Evolutionary conservation across 1,140 invertebrate species (phyloP).

Genomic region (Pogonognathellus flavescens): DNA sequence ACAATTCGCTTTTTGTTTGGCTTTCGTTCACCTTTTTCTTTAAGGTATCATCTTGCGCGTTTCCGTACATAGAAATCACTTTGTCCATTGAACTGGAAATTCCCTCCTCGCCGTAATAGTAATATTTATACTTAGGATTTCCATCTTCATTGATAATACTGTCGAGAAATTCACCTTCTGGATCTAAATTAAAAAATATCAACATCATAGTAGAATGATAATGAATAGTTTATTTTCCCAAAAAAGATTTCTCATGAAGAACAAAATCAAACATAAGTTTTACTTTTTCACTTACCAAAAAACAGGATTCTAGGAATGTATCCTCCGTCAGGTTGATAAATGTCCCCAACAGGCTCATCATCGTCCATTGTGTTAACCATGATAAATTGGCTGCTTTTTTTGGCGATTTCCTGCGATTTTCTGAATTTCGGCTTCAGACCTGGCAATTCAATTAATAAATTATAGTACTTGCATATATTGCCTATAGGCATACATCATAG

Average conservation of each 20-base stretch:
- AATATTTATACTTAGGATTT: constrained; percentile 75
- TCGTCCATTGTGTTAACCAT: constrained; percentile 76
- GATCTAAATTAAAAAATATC: constrained; percentile 68
- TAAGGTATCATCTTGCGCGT: background rate
- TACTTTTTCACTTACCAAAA: constrained; percentile 68
- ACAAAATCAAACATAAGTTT: background rate
- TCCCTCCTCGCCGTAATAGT: constrained; percentile 73
- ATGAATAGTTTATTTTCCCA: no score
- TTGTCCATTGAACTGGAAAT: constrained; percentile 73
- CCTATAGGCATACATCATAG: constrained; percentile 56
- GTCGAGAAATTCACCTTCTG: constrained; percentile 72
- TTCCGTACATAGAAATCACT: constrained; percentile 51
- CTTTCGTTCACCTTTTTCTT: background rate
- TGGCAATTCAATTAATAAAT: no score
- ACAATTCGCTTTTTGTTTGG: constrained; percentile 15
- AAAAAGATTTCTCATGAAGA: no score
- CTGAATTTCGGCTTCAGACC: constrained; percentile 75
- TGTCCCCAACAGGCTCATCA: constrained; percentile 72
- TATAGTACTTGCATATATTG: no score
- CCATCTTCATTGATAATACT: constrained; percentile 75
- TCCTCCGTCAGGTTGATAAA: constrained; percentile 74
- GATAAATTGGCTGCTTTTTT: constrained; percentile 74
- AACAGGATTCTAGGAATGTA: constrained; percentile 76
- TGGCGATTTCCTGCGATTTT: constrained; percentile 72
- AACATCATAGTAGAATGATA: no score